Evolutionary conservation across 2,113 vertebrate species (phyloP).

Genomic region (Rhagologus leucostigma): DNA sequence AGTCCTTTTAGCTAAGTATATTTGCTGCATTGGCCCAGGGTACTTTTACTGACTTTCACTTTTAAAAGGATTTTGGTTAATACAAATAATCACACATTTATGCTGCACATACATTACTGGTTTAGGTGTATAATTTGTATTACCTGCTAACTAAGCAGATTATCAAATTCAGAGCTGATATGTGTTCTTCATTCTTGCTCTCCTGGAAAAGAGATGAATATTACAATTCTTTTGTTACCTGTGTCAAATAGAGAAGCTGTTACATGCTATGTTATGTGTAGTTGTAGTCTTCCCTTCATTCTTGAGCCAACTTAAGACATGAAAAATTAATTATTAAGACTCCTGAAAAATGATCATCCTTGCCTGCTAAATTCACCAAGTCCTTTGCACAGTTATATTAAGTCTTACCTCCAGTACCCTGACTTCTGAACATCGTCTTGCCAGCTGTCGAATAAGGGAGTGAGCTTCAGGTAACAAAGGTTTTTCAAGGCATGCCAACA

Average conservation of each 20-base stretch:
- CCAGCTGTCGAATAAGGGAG: slow-evolving; percentile 93
- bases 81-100: background rate
- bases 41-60: background rate
- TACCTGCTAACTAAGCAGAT: slow-evolving; percentile 98
- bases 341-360: background rate
- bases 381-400: background rate
- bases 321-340: background rate
- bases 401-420: slow-evolving; percentile 83
- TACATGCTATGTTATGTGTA: rapidly evolving
- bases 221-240: background rate
- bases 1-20: background rate
- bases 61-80: background rate
- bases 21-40: background rate
- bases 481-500: slow-evolving; percentile 93
- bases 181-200: slow-evolving; percentile 83
- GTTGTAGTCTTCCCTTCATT: background rate
- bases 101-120: background rate
- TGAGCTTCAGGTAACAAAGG: slow-evolving; percentile 94
- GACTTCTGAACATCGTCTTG: slow-evolving; percentile 88
- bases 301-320: background rate
- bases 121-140: background rate
- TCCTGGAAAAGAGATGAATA: slow-evolving; percentile 71
- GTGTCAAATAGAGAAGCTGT: background rate
- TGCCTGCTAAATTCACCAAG: background rate
- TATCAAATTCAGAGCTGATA: slow-evolving; percentile 91